phyloP scores from a whole-genome alignment of 2,797 vertebrate species.

The Nyctalus aviator region DNA sequence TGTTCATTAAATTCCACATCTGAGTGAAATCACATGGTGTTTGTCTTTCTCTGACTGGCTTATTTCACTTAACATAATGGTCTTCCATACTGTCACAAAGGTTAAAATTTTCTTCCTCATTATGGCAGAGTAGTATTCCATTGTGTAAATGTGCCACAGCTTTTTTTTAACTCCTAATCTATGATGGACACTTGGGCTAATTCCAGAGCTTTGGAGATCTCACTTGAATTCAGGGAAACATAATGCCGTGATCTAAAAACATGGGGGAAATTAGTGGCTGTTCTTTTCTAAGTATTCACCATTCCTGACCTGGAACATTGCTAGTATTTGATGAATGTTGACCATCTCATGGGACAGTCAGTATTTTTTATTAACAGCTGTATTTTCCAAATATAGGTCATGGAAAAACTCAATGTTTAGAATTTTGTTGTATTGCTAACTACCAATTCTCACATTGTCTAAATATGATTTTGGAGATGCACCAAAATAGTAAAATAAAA shows the following conservation, averaged over 20 bases:
- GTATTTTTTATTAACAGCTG: background rate
- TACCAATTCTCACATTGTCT: background rate
- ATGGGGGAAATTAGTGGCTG: background rate
- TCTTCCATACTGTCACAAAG: no score
- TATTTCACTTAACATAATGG: no score
- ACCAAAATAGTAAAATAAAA: background rate
- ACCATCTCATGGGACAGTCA: slow-evolving; percentile 1
- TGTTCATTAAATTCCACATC: no score
- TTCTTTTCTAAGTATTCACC: background rate
- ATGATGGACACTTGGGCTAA: no score
- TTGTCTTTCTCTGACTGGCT: no score
- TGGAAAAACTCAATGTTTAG: background rate
- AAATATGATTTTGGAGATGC: background rate
- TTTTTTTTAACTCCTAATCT: no score
- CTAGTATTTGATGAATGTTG: slow-evolving; percentile 29
- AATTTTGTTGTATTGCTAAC: background rate
- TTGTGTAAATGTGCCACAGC: no score
- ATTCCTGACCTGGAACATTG: background rate
- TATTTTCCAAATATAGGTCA: background rate
- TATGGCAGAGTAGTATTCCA: no score
- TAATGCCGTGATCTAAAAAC: background rate
- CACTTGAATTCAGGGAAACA: background rate
- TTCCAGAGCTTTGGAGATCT: background rate
- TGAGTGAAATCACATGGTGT: no score
- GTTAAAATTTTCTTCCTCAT: no score